phyloP scores from a whole-genome alignment of 2,888 invertebrate genomes.

The Ephialtes manifestator region DNA sequence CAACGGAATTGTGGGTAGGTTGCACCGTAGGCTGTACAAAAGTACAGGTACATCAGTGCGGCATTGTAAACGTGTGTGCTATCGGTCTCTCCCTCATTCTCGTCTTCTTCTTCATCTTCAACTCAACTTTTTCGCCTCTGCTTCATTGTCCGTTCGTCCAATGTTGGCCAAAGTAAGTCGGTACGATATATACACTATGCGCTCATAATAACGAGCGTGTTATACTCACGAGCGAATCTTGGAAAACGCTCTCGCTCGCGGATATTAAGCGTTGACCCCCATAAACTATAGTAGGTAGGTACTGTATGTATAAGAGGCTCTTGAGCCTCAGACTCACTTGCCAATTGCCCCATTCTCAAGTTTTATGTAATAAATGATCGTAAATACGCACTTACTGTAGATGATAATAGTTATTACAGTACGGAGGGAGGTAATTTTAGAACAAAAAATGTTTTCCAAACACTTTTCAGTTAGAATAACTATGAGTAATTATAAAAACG shows the following conservation, averaged over 20 bases:
- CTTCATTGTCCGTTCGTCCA: conserved; percentile 4
- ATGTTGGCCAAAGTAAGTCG: conserved; percentile 38
- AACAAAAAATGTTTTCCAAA: too few relatives aligned
- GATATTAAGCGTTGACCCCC: conserved; percentile 67
- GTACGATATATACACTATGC: conserved; percentile 20
- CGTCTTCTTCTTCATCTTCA: conserved; percentile 26
- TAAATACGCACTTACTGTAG: conserved; percentile 19
- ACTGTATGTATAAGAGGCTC: background rate
- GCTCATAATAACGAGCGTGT: conserved; percentile 38
- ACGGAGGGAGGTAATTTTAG: background rate
- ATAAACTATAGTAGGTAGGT: conserved; percentile 48
- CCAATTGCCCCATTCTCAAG: conserved; percentile 38
- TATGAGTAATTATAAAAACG: too few relatives aligned
- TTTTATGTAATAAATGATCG: conserved; percentile 35
- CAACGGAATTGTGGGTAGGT: conserved; percentile 75
- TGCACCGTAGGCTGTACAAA: conserved; percentile 66
- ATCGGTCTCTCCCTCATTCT: conserved; percentile 39
- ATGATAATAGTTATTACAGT: conserved; percentile 48
- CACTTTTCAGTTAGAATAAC: too few relatives aligned
- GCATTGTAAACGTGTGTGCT: conserved; percentile 44
- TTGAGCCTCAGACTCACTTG: background rate
- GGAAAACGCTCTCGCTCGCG: conserved; percentile 47
- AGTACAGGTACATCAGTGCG: conserved; percentile 20
- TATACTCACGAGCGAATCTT: conserved; percentile 43
- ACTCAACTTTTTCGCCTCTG: conserved; percentile 6